Conservation (phyloP, 1,140 invertebrate species). For the Megalonaias nervosa region DNA sequence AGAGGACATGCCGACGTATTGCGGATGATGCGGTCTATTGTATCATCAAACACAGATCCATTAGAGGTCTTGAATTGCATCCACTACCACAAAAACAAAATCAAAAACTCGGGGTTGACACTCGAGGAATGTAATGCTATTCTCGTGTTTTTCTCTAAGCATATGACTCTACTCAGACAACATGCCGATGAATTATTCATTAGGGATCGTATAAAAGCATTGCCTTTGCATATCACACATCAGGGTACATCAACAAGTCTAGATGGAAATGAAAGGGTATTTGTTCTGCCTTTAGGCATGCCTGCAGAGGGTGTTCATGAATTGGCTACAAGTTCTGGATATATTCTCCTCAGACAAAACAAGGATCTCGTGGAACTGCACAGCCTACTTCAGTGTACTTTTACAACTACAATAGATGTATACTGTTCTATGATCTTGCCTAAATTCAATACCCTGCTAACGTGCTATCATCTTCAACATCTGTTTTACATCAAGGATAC, state of each 20-base stretch:
- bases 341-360: not conserved
- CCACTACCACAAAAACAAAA: not conserved
- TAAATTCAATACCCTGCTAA: not conserved
- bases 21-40: not conserved
- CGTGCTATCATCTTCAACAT: not conserved
- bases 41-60: not conserved
- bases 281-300: conserved; percentile 3
- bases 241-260: conserved; percentile 1
- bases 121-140: not conserved
- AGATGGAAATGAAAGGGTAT: not conserved
- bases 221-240: conserved; percentile 11
- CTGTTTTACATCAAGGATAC: conserved; percentile 4
- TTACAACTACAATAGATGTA: not conserved
- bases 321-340: not conserved
- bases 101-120: not conserved
- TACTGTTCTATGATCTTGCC: conserved; percentile 1
- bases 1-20: not conserved
- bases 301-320: conserved; percentile 9
- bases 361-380: not conserved
- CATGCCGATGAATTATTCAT: no score
- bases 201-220: not conserved
- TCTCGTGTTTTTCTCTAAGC: not conserved
- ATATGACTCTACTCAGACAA: not conserved
- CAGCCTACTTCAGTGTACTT: not conserved
- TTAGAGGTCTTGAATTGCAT: conserved; percentile 3